Conservation (phyloP, 2,888 invertebrate species). For the Tryphoninae sp. region DNA sequence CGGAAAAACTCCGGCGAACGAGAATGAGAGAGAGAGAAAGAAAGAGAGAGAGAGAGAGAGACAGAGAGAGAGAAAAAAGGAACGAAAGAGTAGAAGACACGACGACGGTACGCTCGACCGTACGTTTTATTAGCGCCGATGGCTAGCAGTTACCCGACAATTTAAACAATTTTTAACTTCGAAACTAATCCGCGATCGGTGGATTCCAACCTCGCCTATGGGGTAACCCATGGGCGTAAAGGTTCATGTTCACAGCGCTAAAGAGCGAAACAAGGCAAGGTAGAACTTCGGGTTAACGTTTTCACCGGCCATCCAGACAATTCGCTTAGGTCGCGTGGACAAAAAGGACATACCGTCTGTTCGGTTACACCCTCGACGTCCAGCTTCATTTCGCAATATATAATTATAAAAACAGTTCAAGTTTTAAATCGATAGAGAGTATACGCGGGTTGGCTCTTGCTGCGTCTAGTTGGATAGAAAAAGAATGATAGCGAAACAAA, state of each 20-base stretch:
- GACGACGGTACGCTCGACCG: conserved; percentile 64
- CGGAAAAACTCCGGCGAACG: conserved; percentile 45
- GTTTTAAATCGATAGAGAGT: conserved; percentile 77
- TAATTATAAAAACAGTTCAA: conserved; percentile 78
- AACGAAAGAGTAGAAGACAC: conserved; percentile 39
- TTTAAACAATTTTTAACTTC: conserved; percentile 80
- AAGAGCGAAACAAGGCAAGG: background rate
- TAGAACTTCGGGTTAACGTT: conserved; percentile 15
- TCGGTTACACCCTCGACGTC: conserved; percentile 42
- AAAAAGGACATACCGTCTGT: background rate
- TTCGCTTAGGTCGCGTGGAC: conserved; percentile 23
- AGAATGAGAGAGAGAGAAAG: conserved; percentile 21
- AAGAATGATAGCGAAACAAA: conserved; percentile 2
- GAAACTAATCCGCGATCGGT: conserved; percentile 70
- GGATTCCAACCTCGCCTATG: conserved; percentile 45
- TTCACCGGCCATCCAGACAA: conserved; percentile 27
- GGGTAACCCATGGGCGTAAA: conserved; percentile 41
- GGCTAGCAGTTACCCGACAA: conserved; percentile 79
- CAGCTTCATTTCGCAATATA: conserved; percentile 76
- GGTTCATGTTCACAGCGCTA: conserved; percentile 26
- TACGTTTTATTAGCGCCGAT: conserved; percentile 78
- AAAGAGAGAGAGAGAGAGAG: conserved; percentile 45
- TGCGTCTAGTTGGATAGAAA: background rate
- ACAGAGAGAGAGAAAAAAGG: conserved; percentile 17
- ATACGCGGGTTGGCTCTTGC: conserved; percentile 44